A percentile compares a stretch with the other conserved stretches of the same genome.
phyloP scores from a whole-genome alignment of 2,888 invertebrate species.

The Zootermopsis nevadensis region DNA sequence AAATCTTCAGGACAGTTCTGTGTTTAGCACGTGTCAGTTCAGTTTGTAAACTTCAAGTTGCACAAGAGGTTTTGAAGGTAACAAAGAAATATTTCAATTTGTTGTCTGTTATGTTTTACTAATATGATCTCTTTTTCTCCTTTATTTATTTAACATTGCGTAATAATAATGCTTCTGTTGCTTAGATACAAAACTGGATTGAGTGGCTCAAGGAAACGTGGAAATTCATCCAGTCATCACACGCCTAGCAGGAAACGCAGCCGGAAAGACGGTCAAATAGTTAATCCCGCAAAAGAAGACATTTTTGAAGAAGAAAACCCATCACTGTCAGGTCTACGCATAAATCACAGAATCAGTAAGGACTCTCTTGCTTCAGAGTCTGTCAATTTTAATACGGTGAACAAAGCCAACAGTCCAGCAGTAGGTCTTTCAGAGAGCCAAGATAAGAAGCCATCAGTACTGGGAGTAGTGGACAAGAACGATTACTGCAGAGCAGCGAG shows the following conservation, averaged over 20 bases:
- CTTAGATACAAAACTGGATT: conserved; percentile 22
- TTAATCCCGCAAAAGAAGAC: background rate
- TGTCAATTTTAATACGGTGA: conserved; percentile 5
- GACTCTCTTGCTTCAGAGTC: conserved; percentile 14
- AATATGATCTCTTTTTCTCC: background rate
- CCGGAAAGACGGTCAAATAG: conserved; percentile 24
- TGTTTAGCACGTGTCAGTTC: too few relatives aligned
- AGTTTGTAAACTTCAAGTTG: too few relatives aligned
- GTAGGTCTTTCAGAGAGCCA: background rate
- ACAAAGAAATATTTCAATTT: too few relatives aligned
- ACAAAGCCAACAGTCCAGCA: conserved; percentile 7
- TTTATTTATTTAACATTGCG: too few relatives aligned
- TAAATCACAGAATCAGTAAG: background rate
- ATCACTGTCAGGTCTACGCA: conserved; percentile 4
- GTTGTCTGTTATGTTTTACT: too few relatives aligned
- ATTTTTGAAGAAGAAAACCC: background rate
- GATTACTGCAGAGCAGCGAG: background rate
- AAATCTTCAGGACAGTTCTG: too few relatives aligned
- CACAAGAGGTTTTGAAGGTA: too few relatives aligned
- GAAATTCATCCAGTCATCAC: conserved; percentile 27
- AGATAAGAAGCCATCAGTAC: background rate
- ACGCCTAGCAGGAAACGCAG: conserved; percentile 42
- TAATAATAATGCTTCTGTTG: background rate
- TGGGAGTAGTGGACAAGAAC: background rate
- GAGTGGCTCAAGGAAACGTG: conserved; percentile 49